Conservation (phyloP, 2,113 vertebrate species). For the Atrichornis clamosus region DNA sequence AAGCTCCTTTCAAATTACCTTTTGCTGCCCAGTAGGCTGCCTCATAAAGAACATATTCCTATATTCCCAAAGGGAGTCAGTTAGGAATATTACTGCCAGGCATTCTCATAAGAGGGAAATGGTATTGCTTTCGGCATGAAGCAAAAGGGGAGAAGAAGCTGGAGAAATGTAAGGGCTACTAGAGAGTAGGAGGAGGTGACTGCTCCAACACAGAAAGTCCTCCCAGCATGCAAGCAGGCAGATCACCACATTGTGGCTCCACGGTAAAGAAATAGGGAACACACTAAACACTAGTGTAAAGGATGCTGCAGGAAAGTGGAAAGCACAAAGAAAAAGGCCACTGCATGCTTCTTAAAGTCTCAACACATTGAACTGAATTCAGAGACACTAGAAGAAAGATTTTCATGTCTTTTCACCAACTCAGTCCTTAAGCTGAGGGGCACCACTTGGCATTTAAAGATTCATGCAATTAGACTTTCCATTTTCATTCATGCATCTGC, state of each 20-base stretch:
- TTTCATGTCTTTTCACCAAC: neutral
- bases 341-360: neutral
- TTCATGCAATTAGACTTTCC: neutral
- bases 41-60: neutral
- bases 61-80: neutral
- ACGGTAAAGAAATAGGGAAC: rapidly evolving
- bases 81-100: neutral
- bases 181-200: neutral
- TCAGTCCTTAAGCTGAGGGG: neutral
- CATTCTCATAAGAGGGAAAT: neutral
- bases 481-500: neutral
- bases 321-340: neutral
- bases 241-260: neutral
- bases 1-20: neutral
- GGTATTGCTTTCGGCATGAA: neutral
- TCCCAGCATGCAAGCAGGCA: neutral
- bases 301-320: neutral
- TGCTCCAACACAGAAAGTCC: neutral
- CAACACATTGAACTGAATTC: neutral
- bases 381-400: neutral
- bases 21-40: neutral
- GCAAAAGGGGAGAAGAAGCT: neutral
- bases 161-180: neutral
- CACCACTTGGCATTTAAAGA: neutral
- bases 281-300: rapidly evolving